Conservation (phyloP, 2,888 invertebrate genomes). For the Lingula anatina region DNA sequence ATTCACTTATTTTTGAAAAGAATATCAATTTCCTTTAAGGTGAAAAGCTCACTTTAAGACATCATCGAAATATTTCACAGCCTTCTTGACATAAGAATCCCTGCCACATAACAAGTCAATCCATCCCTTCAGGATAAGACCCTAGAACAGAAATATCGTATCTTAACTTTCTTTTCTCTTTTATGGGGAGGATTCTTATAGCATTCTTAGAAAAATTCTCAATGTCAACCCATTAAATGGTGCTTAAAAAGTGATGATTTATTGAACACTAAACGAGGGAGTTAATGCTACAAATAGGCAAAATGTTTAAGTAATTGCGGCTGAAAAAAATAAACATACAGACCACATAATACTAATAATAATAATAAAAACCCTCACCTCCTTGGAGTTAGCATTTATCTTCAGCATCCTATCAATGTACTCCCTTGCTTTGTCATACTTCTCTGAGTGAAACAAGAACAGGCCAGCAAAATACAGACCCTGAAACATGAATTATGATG, state of each 20-base stretch:
- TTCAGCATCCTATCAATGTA: constrained; percentile 74
- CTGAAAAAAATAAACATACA: neutral
- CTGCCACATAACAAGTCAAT: constrained; percentile 61
- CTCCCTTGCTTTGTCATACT: constrained; percentile 76
- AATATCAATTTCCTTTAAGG: neutral
- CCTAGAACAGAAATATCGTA: constrained; percentile 44
- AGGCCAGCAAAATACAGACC: constrained; percentile 73
- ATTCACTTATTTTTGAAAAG: neutral
- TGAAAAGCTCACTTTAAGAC: constrained; percentile 56
- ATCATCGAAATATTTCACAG: constrained; percentile 64
- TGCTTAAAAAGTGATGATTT: neutral
- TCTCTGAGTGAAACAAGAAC: constrained; percentile 68
- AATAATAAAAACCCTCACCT: constrained; percentile 24
- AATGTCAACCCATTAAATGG: no score
- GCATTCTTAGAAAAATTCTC: no score
- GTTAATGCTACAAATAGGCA: neutral
- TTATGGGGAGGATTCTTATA: no score
- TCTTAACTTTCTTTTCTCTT: no score
- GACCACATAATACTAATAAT: constrained; percentile 2
- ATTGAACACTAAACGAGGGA: neutral
- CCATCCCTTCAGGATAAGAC: constrained; percentile 76
- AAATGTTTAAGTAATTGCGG: neutral
- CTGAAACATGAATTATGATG: constrained; percentile 41
- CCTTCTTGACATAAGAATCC: constrained; percentile 49
- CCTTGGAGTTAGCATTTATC: constrained; percentile 49